These are phyloP conservation scores for Peromyscus eremicus DNA, from an alignment of 2,797 vertebrate genomes.

Conservation along the genomic window DNA sequence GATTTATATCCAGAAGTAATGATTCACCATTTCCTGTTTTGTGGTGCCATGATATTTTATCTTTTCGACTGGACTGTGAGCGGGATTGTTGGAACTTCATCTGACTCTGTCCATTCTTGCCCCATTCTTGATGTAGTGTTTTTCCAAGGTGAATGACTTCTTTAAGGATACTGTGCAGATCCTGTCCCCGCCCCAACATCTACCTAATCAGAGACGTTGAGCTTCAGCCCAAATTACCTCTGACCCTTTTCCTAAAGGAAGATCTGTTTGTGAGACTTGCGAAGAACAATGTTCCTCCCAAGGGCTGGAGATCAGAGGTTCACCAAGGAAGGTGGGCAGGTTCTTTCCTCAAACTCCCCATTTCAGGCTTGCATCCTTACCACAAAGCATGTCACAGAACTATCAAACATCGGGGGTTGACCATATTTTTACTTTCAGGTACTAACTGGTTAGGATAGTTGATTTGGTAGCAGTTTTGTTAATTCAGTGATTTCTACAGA, in stretches of 20 bases:
- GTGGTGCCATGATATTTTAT: not conserved
- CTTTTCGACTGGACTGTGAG: conserved; percentile 10
- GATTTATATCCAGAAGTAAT: conserved; percentile 1
- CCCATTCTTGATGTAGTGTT: not conserved
- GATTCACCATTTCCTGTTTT: not conserved
- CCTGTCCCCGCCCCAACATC: not conserved
- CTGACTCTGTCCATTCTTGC: not conserved
- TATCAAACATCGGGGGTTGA: not conserved
- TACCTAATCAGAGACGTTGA: not conserved
- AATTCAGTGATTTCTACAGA: conserved; percentile 42
- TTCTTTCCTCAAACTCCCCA: not conserved
- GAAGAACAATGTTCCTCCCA: not conserved
- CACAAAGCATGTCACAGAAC: not conserved
- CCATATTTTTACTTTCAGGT: not conserved
- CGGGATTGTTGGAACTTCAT: not conserved
- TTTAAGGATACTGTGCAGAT: not conserved
- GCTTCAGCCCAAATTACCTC: not conserved
- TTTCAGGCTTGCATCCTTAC: not conserved
- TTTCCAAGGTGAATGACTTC: conserved; percentile 17
- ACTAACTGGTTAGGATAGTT: not conserved
- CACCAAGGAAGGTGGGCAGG: not conserved
- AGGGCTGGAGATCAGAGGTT: conserved; percentile 45
- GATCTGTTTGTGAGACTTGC: conserved; percentile 16
- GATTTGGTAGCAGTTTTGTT: not conserved
- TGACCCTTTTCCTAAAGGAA: conserved; percentile 34